Percentiles rank a stretch among this genome's conserved stretches.
Conservation (phyloP, 2,113 vertebrate genomes). For the Xiphias gladius region DNA sequence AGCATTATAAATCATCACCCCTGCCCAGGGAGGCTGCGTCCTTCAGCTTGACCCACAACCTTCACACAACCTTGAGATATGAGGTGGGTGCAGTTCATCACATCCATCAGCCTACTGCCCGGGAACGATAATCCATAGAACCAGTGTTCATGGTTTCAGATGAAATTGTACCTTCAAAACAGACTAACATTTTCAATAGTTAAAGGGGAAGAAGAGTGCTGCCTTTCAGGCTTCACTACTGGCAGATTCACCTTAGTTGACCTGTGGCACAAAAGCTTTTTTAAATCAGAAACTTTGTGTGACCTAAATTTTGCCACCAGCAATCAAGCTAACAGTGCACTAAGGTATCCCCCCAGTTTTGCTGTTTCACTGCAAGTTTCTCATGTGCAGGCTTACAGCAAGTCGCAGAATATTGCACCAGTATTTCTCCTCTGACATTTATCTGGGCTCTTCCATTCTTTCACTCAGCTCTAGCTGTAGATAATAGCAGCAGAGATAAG, state of each 20-base stretch:
- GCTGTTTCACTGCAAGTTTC: not conserved
- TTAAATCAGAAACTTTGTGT: not conserved
- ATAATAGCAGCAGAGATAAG: conserved; percentile 69
- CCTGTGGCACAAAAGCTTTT: not conserved
- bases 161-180: not conserved
- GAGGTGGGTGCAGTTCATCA: conserved; percentile 47
- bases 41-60: conserved; percentile 63
- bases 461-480: conserved; percentile 41
- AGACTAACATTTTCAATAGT: conserved; percentile 1
- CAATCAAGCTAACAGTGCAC: no score
- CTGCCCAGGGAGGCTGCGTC: conserved; percentile 53
- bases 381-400: not conserved
- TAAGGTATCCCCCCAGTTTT: no score
- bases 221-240: not conserved
- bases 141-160: not conserved
- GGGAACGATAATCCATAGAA: conserved; percentile 48
- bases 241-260: not conserved
- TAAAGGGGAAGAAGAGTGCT: not conserved
- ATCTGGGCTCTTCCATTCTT: conserved; percentile 50
- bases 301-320: no score
- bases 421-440: conserved; percentile 73
- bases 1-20: conserved; percentile 59
- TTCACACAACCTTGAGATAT: conserved; percentile 69
- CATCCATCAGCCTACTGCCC: conserved; percentile 61
- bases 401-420: conserved; percentile 50